A percentile compares a stretch with the other conserved stretches of the same genome.
These are phyloP conservation scores for Orius laevigatus DNA, from an alignment of 1,140 invertebrate species.

Conservation along the genomic window DNA sequence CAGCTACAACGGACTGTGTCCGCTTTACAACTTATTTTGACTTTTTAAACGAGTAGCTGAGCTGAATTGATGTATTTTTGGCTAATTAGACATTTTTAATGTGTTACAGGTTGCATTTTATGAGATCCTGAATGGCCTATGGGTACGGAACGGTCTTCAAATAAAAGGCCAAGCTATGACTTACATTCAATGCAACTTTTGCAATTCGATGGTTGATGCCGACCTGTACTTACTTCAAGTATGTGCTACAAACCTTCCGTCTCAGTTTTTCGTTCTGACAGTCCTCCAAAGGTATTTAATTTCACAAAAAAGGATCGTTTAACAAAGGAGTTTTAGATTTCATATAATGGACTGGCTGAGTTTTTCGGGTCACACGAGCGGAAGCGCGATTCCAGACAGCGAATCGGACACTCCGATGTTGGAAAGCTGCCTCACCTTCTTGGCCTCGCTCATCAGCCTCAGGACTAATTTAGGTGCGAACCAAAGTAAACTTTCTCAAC, in stretches of 20 bases:
- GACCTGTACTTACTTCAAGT: constrained; percentile 88
- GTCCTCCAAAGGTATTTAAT: constrained; percentile 65
- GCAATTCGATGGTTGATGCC: constrained; percentile 94
- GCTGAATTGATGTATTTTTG: too few relatives aligned
- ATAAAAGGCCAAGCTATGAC: constrained; percentile 98
- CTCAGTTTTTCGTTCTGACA: constrained; percentile 70
- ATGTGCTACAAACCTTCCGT: constrained; percentile 71
- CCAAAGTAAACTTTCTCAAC: constrained; percentile 53
- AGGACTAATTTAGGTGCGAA: constrained; percentile 68
- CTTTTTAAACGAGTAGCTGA: too few relatives aligned
- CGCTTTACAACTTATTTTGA: too few relatives aligned
- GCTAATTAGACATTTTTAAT: too few relatives aligned
- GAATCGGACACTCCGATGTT: constrained; percentile 79
- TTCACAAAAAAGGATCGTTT: neutral
- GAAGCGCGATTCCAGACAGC: constrained; percentile 34
- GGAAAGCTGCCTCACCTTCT: constrained; percentile 78
- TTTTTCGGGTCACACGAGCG: constrained; percentile 41
- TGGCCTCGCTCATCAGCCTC: constrained; percentile 77
- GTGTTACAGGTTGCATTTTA: constrained; percentile 72
- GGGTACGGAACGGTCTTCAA: constrained; percentile 92
- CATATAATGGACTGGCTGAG: constrained; percentile 73
- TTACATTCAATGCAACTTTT: constrained; percentile 96
- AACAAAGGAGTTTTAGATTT: constrained; percentile 37
- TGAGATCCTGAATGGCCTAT: constrained; percentile 83
- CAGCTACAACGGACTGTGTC: too few relatives aligned